Base-by-base conservation (phyloP, 2,888 invertebrate species). In the Chrysomela aeneicollis region DNA sequence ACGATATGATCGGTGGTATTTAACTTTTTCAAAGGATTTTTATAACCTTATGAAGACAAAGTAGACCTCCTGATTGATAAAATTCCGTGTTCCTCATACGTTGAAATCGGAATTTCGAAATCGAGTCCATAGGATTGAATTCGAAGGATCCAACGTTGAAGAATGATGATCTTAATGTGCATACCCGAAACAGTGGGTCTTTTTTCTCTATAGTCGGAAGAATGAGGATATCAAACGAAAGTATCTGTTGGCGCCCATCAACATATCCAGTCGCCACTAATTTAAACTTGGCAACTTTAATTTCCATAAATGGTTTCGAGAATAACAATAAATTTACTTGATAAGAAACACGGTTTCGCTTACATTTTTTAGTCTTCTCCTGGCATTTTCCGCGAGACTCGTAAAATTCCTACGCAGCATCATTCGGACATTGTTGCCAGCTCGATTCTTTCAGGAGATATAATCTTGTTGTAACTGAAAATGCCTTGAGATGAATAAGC, bases 351-450 rank as follows among this genome's bases (percentile, higher is more conserved):
- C 57, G 26, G 30, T 46, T 55, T 30, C 46, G 57, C 57, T 17
- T 26, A 46, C 6, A 42, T 30, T 26, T 57, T 57, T 57, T 22
- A 46, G 17, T 46, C 9, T 46, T 55, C 55, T 21, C 15, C 57
- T 18, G 47, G 30, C 57, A 57, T 57, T 57, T 57, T 57, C 46
- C 57, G 26, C 46, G 47, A 26, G 26, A 26, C 26, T 57, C 5
- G 57, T 57, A 12, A 57, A 55, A 57, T 57, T 57, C 57, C 57
- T 46, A 17, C 46, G 42, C 22, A 57, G 30, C 37, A 57, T 57
- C 46, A 42, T 1, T 15, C 15, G 15, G 2, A 42, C 42, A 42
- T 1, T 42, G 42, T 42, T 42, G 42, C 42, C 42, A 42, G 15
- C 2, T 42, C n/a, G 9, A 10, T n/a, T n/a, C n/a, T n/a, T n/a